These are phyloP conservation scores for Hemithea aestivaria DNA, from an alignment of 2,888 invertebrate genomes.

Conservation along the genomic window DNA sequence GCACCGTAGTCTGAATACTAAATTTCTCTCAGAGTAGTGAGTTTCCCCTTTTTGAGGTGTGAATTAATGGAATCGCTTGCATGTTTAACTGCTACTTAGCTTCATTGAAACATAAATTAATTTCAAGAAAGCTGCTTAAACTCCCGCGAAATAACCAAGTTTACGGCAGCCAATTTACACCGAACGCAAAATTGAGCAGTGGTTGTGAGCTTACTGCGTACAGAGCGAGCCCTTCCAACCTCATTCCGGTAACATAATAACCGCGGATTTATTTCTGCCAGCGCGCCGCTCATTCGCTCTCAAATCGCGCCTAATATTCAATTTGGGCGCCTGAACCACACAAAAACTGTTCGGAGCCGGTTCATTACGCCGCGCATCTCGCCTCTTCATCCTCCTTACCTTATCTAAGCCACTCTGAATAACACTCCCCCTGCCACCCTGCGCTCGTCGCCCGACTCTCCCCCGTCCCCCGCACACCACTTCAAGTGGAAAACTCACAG, in stretches of 20 bases:
- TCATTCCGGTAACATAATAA: slow-evolving; percentile 76
- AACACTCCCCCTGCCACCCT: slow-evolving; percentile 55
- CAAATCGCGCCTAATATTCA: slow-evolving; percentile 78
- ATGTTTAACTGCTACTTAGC: slow-evolving; percentile 25
- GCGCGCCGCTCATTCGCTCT: slow-evolving; percentile 74
- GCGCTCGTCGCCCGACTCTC: slow-evolving; percentile 32
- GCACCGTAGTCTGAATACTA: too few species aligned
- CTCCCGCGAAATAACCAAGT: slow-evolving; percentile 57
- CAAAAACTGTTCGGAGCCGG: slow-evolving; percentile 75
- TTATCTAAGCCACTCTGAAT: slow-evolving; percentile 77
- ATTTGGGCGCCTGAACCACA: slow-evolving; percentile 74
- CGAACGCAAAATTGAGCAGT: slow-evolving; percentile 65
- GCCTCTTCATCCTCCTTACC: slow-evolving; percentile 77
- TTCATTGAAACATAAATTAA: slow-evolving; percentile 36
- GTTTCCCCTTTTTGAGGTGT: too few species aligned
- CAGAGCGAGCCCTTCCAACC: slow-evolving; percentile 66
- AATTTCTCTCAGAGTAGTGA: too few species aligned
- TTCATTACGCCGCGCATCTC: slow-evolving; percentile 78
- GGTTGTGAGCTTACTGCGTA: slow-evolving; percentile 49
- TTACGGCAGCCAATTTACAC: slow-evolving; percentile 66
- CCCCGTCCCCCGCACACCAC: slow-evolving; percentile 60
- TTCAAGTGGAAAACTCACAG: slow-evolving; percentile 77
- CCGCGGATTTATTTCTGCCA: slow-evolving; percentile 74
- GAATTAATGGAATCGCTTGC: slow-evolving; percentile 20
- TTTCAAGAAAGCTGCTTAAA: slow-evolving; percentile 50